Base-by-base conservation (phyloP, 2,797 vertebrate species). In the Coregonus suidteri region DNA sequence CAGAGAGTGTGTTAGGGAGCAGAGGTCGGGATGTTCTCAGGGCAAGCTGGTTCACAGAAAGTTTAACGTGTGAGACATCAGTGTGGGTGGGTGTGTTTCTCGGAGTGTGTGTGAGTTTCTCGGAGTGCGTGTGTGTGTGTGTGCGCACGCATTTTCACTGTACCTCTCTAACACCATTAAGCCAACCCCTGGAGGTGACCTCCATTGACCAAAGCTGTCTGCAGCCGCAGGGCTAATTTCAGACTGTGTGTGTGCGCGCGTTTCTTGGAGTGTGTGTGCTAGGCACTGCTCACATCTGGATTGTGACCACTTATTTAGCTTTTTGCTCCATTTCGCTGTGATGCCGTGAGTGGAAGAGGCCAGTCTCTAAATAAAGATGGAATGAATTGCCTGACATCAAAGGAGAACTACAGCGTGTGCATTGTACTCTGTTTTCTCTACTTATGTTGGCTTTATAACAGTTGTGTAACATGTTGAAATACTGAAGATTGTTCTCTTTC, bases 131-230 rank as follows among this genome's bases (percentile, higher is more conserved):
- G 20, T 20, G 25, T 25, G 25, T 25, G 25, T 25, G 25, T 25
- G 25, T 25, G 25, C 25, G 25, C 25, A 25, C 25, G 25, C 25
- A 25, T 25, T 25, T 25, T 25, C 25, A 25, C 25, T 65, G 20
- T 65, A 59, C 73, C 53, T 37, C 3, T 71, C 9, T 0, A 76
- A 79, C 53, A 25, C 65, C 75, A 76, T 79, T 79, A 72, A 68
- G 76, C n/a, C 73, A 53, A 70, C 73, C 73, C 73, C 73, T 68
- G 78, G 35, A 54, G 47, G 47, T 77, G 71, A 73, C 84, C 75
- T 88, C 15, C 52, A 81, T 88, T 88, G 83, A 89, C 91, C 86
- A 88, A 84, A 88, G 82, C 80, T 77, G 80, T 83, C 70, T 79
- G 56, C 79, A 1, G 11, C 73, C 74, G 69, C 71, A 68, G 76